phyloP scores from a whole-genome alignment of 2,113 vertebrate species.

The Rana temporaria region DNA sequence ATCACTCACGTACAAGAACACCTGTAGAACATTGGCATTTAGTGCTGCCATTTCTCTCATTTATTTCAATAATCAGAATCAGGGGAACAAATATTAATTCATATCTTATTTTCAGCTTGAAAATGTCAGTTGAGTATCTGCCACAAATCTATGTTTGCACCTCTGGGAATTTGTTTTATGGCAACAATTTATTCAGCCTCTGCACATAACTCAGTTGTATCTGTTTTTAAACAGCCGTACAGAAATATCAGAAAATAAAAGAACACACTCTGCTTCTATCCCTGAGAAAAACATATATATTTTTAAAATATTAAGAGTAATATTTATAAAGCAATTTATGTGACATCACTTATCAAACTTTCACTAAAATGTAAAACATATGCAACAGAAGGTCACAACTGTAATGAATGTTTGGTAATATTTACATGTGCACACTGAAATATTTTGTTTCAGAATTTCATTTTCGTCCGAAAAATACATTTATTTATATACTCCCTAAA shows the following conservation, averaged over 20 bases:
- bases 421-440: too few species aligned
- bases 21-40: slow-evolving; percentile 40
- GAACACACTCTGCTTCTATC: too few species aligned
- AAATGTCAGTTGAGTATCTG: slow-evolving; percentile 40
- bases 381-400: too few species aligned
- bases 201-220: not conserved
- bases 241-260: not conserved
- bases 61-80: slow-evolving; percentile 37
- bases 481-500: too few species aligned
- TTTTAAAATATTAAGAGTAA: too few species aligned
- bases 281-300: too few species aligned
- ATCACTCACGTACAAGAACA: slow-evolving; percentile 5
- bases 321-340: too few species aligned
- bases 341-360: too few species aligned
- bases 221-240: slow-evolving; percentile 5
- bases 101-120: slow-evolving; percentile 14
- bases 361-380: too few species aligned
- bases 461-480: too few species aligned
- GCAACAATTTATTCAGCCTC: slow-evolving; percentile 22
- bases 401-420: too few species aligned
- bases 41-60: slow-evolving; percentile 37
- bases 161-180: slow-evolving; percentile 24
- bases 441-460: too few species aligned
- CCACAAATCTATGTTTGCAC: slow-evolving; percentile 41
- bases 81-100: slow-evolving; percentile 43